A percentile compares a stretch with the other conserved stretches of the same genome.
Evolutionary conservation across 2,797 vertebrate genomes (phyloP).

Genomic region (Clarias fuscus): DNA sequence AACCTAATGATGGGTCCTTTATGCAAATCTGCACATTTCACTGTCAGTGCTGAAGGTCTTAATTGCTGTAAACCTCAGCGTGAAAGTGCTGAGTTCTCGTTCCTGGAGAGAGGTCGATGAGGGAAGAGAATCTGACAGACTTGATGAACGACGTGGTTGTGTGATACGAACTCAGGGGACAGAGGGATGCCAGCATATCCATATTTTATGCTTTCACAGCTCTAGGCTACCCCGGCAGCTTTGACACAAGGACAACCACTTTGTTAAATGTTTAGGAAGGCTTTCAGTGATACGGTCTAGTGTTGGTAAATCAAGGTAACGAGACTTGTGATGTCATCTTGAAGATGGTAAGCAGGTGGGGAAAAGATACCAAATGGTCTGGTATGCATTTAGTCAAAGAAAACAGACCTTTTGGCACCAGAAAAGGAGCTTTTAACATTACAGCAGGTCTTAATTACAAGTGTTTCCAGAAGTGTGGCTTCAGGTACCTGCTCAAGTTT

Average conservation of each 20-base stretch:
- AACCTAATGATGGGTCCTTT: conserved; percentile 43
- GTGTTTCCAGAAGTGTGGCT: neutral
- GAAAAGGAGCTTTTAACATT: neutral
- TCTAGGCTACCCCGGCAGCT: neutral
- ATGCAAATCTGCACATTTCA: conserved; percentile 41
- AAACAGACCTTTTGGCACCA: neutral
- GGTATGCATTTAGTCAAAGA: neutral
- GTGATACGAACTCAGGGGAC: conserved; percentile 36
- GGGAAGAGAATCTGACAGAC: conserved; percentile 45
- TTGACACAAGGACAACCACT: neutral
- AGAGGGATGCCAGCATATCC: conserved; percentile 5
- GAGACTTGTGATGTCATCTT: neutral
- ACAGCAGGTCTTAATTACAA: neutral
- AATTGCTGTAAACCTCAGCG: conserved; percentile 42
- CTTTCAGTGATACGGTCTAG: neutral
- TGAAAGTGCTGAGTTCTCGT: conserved; percentile 42
- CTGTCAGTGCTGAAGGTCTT: conserved; percentile 25
- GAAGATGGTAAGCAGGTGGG: neutral
- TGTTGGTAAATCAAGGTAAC: neutral
- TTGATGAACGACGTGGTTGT: conserved; percentile 49
- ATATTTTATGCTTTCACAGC: conserved; percentile 13
- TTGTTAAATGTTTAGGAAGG: neutral
- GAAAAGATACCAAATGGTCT: neutral
- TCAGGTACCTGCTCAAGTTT: neutral
- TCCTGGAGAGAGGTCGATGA: conserved; percentile 42